Conservation (phyloP, 2,113 vertebrate genomes). For the Phycodurus eques region DNA sequence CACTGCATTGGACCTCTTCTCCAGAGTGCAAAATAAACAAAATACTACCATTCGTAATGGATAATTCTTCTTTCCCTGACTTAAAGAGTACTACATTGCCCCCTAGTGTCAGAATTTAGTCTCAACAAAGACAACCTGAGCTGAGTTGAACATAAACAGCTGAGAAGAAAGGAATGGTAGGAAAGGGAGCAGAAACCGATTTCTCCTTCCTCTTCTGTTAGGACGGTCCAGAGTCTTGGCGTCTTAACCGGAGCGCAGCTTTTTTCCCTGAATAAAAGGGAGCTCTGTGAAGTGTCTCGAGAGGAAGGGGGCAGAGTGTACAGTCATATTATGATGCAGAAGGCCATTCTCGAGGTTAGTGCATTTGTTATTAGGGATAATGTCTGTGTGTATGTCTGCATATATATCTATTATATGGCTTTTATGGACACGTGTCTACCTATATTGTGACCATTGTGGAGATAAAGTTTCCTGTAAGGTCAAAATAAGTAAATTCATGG, state of each 20-base stretch:
- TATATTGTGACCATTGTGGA: too few species aligned
- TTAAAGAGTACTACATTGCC: constrained; percentile 7
- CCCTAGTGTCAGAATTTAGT: constrained; percentile 15
- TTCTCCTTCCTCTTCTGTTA: constrained; percentile 26
- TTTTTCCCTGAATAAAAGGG: constrained; percentile 71
- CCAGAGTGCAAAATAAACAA: too few species aligned
- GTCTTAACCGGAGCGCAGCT: constrained; percentile 72
- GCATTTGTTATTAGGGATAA: not conserved
- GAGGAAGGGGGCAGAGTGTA: constrained; percentile 73
- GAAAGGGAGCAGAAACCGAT: not conserved
- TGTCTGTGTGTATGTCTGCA: not conserved
- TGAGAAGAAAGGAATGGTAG: not conserved
- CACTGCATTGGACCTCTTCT: too few species aligned
- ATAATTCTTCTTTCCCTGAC: too few species aligned
- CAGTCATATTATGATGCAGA: constrained; percentile 82
- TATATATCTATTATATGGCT: too few species aligned
- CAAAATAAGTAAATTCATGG: too few species aligned
- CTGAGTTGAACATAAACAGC: not conserved
- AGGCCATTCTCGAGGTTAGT: constrained; percentile 76
- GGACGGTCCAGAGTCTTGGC: constrained; percentile 65
- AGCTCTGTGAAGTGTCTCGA: constrained; percentile 62
- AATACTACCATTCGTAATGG: too few species aligned
- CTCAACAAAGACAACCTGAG: not conserved
- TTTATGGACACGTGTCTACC: too few species aligned
- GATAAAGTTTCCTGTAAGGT: too few species aligned